Evolutionary conservation across 2,888 invertebrate genomes (phyloP), one percentile per base, ranked within the genome.

Genomic region (Lasioglossum leucozonium): DNA sequence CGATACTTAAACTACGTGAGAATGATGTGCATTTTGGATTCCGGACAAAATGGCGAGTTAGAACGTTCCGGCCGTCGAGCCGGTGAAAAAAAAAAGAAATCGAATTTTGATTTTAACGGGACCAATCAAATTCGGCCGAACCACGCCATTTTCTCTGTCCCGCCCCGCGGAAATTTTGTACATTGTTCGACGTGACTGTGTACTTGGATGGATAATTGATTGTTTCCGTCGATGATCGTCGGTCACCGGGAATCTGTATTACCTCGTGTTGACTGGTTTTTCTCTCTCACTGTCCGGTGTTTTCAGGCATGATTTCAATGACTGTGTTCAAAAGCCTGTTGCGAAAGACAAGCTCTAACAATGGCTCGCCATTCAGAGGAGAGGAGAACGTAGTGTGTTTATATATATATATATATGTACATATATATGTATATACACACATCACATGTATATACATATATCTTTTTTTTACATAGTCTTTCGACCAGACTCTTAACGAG

Each of bases 281-380:
- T 84, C 78, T 67, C 78, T 86, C 80, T 51, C 22, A 82, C 71
- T 85, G 84, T 82, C 65, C 67, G 73, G 78, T 77, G 86, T 84
- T 80, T 74, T 72, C 86, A 89, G 86, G 86, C 89, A 87, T 87
- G 87, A 87, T 86, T 85, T 80, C 65, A 34, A 81, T 90, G 82
- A 84, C 74, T 79, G 72, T 79, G 81, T 78, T 65, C 58, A 22
- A 65, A 65, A 30, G 65, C 65, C 65, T 65, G 65, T 65, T 65
- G 34, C 65, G 34, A 65, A 65, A 77, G 65, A 84, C 86, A 74
- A 51, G 74, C 65, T 71, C 67, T 34, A 69, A 71, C 30, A 26
- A 83, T 83, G 85, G 85, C 89, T 90, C 90, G 89, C 89, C 89
- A 87, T 86, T 89, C 77, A 72, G 73, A 83, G 77, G 73, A 72